A percentile compares a stretch with the other conserved stretches of the same genome.
Evolutionary conservation across 2,113 vertebrate species (phyloP).

Genomic region (Cyanoderma ruficeps): DNA sequence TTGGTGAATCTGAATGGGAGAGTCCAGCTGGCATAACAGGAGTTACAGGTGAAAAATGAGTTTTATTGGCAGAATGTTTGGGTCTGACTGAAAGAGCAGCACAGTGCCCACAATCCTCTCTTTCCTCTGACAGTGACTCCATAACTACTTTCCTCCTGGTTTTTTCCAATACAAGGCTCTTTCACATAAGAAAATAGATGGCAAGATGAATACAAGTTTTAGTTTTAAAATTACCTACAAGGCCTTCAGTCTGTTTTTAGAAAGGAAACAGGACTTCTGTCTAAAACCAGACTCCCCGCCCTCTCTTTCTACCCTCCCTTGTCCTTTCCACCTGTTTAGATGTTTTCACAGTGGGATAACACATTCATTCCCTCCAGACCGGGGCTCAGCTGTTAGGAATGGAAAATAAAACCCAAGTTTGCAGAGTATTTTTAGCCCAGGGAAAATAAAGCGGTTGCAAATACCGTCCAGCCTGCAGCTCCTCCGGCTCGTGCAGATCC

Average conservation of each 20-base stretch:
- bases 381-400: conserved; percentile 64
- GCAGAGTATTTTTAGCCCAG: conserved; percentile 56
- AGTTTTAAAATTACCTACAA: neutral
- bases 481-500: neutral
- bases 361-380: conserved; percentile 51
- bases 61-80: neutral
- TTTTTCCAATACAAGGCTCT: neutral
- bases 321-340: conserved; percentile 66
- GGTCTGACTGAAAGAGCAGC: neutral
- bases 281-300: conserved; percentile 7
- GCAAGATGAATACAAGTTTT: neutral
- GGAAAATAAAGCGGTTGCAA: conserved; percentile 43
- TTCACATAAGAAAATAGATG: neutral
- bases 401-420: conserved; percentile 67
- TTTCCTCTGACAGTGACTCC: neutral
- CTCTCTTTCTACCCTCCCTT: conserved; percentile 34
- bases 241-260: neutral
- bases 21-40: neutral
- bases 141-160: neutral
- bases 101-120: neutral
- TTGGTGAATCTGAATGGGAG: neutral
- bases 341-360: conserved; percentile 62
- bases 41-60: conserved; percentile 23
- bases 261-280: conserved; percentile 25
- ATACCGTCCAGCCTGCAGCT: neutral